Base-by-base conservation (phyloP, 2,888 invertebrate genomes). In the Rhodophaea formosa region DNA sequence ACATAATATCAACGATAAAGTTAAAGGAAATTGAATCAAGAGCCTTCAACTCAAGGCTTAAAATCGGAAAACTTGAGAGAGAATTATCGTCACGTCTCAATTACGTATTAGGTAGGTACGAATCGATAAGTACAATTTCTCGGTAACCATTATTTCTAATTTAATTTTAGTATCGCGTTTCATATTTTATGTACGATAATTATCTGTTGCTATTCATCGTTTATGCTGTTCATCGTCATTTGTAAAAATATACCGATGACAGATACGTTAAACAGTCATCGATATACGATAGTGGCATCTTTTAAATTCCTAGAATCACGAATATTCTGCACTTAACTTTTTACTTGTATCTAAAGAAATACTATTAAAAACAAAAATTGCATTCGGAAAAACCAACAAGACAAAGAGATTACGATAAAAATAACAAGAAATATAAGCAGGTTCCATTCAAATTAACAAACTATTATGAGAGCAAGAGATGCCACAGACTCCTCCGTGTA, bases 121-220 rank as follows among this genome's bases (percentile, higher is more conserved):
- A 46, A 46, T 46, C 46, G 23, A 46, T 46, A 46, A 46, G 44
- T n/a, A 17, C 6, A 46, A 46, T 46, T 46, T 46, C 46, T 46
- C 51, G 44, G 47, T 43, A 51, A 45, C n/a, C 46, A 46, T 29
- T 23, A 46, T 46, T 10, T 46, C 17, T 46, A 8, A 23, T 29
- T 46, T 12, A n/a, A 46, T n/a, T 46, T 10, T n/a, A 46, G 12
- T 16, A n/a, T 39, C 39, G 39, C 39, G 39, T 39, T 39, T 39
- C n/a, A 3, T 39, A 10, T 39, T 39, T 39, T 39, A 6, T 39
- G 10, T 3, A 35, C 10, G 12, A 35, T 35, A 12, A 32, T 32
- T 12, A 35, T 35, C 12, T 35, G 12, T 10, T 35, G 7, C 7
- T 39, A 39, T n/a, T 23, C 23, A 23, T 5, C 23, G 23, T 23